Conservation (phyloP, 2,113 vertebrate species). For the Hyla sarda region DNA sequence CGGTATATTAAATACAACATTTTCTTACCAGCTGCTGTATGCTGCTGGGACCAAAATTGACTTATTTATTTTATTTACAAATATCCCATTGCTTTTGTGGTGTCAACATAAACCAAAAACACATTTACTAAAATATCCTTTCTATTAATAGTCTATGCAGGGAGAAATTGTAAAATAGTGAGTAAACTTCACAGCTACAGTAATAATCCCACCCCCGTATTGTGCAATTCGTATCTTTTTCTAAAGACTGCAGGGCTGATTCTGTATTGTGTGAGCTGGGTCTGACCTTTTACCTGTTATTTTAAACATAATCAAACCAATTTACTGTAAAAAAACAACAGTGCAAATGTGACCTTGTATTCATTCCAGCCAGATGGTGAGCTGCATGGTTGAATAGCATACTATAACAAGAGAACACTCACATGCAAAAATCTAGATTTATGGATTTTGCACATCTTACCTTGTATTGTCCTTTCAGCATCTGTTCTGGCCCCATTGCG, state of each 20-base stretch:
- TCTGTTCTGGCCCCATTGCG: conserved; percentile 99
- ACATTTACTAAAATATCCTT: background rate
- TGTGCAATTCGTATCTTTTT: background rate
- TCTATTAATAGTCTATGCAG: background rate
- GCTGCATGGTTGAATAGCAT: conserved; percentile 96
- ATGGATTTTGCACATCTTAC: conserved; percentile 96
- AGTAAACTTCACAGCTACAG: background rate
- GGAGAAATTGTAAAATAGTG: background rate
- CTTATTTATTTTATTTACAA: background rate
- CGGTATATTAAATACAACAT: too few species aligned
- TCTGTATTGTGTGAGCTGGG: background rate
- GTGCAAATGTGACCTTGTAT: conserved; percentile 96
- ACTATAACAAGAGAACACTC: conserved; percentile 92
- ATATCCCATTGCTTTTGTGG: background rate
- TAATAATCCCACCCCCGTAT: background rate
- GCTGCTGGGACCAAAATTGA: too few species aligned
- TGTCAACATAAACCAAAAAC: background rate
- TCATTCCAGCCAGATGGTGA: conserved; percentile 97
- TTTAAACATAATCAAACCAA: conserved; percentile 65
- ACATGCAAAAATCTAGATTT: conserved; percentile 90
- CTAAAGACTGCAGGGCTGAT: background rate
- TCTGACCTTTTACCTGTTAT: conserved; percentile 39
- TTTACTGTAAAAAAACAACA: conserved; percentile 79
- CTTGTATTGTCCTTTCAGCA: conserved; percentile 99
- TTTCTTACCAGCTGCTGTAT: too few species aligned